These are phyloP conservation scores for Cathartes aura DNA, from an alignment of 2,113 vertebrate species.

Conservation along the genomic window DNA sequence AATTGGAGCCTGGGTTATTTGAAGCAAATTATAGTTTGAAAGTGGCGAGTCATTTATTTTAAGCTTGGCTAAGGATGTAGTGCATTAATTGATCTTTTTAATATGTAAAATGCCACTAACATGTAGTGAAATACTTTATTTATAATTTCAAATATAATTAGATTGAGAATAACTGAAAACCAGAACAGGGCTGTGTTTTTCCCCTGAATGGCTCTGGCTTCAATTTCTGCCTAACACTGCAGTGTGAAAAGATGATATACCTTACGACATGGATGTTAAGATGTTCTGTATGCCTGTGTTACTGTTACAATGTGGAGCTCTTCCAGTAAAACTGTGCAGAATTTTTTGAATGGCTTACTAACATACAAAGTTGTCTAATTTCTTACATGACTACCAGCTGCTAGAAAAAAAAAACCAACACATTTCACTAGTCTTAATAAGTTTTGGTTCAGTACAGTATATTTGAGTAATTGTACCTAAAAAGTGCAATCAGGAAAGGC, in stretches of 20 bases:
- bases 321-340: not conserved
- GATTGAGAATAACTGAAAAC: not conserved
- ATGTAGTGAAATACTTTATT: not conserved
- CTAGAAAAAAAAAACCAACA: not conserved
- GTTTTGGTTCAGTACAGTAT: not conserved
- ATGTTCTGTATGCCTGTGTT: not conserved
- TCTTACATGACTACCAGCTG: not conserved
- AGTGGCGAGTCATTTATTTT: not conserved
- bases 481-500: not conserved
- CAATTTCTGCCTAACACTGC: not conserved
- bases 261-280: not conserved
- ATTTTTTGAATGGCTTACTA: not conserved
- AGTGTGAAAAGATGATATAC: not conserved
- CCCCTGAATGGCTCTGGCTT: not conserved
- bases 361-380: not conserved
- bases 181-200: not conserved
- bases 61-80: not conserved
- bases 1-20: not conserved
- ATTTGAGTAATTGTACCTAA: not conserved
- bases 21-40: slow-evolving; percentile 35
- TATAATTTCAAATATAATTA: not conserved
- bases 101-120: not conserved
- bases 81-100: slow-evolving; percentile 16
- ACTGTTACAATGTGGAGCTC: not conserved
- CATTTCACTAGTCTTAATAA: not conserved